These are phyloP conservation scores for Holotrichia oblita DNA, from an alignment of 1,140 invertebrate genomes.

Conservation along the genomic window DNA sequence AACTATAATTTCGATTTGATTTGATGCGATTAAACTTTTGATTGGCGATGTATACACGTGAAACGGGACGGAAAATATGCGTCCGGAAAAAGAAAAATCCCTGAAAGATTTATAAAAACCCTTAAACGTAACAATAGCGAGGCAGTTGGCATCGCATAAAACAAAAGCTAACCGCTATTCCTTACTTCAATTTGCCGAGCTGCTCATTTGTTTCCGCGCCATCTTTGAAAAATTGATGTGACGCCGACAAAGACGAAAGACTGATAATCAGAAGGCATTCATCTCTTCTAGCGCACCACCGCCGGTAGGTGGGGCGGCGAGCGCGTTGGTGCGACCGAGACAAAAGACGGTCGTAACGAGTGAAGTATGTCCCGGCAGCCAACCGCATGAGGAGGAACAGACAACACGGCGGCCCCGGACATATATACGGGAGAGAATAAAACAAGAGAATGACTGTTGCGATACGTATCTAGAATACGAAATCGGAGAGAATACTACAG, in stretches of 20 bases:
- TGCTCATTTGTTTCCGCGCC: conserved; percentile 62
- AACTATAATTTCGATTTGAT: no score
- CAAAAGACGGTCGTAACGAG: conserved; percentile 44
- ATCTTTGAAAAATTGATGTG: conserved; percentile 62
- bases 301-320: conserved; percentile 36
- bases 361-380: conserved; percentile 45
- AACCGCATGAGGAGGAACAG: conserved; percentile 34
- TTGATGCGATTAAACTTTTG: neutral
- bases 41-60: neutral
- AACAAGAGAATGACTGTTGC: conserved; percentile 43
- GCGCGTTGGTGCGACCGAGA: conserved; percentile 34
- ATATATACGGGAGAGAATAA: conserved; percentile 35
- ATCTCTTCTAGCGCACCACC: conserved; percentile 15
- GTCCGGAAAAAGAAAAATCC: conserved; percentile 29
- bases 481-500: conserved; percentile 14
- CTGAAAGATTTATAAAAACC: conserved; percentile 60
- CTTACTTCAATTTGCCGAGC: conserved; percentile 61
- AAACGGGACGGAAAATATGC: neutral
- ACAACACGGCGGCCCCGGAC: neutral
- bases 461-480: conserved; percentile 33
- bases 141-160: conserved; percentile 61
- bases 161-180: conserved; percentile 63
- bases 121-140: conserved; percentile 59
- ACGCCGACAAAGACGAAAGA: conserved; percentile 60
- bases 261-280: conserved; percentile 53